Evolutionary conservation across 2,888 invertebrate species (phyloP), one percentile per base, ranked within the genome.

Genomic region (Dascillus cervinus): DNA sequence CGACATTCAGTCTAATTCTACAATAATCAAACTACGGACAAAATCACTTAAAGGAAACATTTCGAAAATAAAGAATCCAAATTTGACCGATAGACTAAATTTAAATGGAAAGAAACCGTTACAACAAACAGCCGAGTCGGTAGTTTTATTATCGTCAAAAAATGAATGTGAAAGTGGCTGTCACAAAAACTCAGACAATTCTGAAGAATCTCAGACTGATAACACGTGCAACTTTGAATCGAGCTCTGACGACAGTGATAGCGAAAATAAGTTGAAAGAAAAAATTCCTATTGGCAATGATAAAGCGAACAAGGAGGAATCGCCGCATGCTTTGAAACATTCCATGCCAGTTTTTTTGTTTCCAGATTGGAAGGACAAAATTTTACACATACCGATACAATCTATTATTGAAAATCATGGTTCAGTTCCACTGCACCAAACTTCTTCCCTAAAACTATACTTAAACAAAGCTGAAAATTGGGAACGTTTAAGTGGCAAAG

Each of bases 11-110:
- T 21, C 26, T 9, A 39, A 31, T 21, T 31, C 46, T 1, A 60
- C 55, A 38, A 53, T 52, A 31, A 46, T 46, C 4, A 52, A 50
- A 45, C 37, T 55, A 5, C 43, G 56, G 6, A 44, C 52, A 3
- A 57, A 54, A 47, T 49, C 52, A 2, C 25, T 50, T 23, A 56
- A 55, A 34, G 46, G 52, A 3, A 58, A 55, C 46, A 44, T 55
- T 5, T 47, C 46, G 4, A 56, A 55, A 43, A 48, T 53, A 19
- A 54, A 56, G 39, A 53, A 39, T 22, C 49, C 52, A 9, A 53
- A 56, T 30, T 28, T 54, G 2, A 43, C 44, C 1, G 50, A 51
- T 37, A 29, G 52, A 22, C 28, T 47, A 4, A 43, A 34, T 25
- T 28, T 22, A n/a, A 46, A 37, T 13, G 39, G 27, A 21, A 46